Base-by-base conservation (phyloP, 2,113 vertebrate genomes). In the Nothoprocta pentlandii region DNA sequence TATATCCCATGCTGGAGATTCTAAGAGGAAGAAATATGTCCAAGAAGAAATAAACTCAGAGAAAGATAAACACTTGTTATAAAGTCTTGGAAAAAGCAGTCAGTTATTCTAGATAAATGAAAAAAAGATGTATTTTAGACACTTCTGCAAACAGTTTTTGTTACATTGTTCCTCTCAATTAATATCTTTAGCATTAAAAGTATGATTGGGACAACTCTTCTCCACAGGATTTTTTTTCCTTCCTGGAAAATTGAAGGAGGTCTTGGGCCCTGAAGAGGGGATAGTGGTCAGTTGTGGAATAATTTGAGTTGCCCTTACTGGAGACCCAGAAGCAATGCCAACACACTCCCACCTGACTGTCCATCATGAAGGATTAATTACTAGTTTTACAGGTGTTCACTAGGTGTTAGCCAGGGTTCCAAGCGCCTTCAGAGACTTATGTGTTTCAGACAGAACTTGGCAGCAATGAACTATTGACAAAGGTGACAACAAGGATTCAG, bases 311-410 rank as follows among this genome's bases (percentile, higher is more conserved):
- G 19, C 69, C 9, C 25, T 69, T 58, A 46, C 12, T 62, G 34
- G 16, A 30, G 34, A 68, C 9, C 4, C 16, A 63, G 36, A 0
- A 3, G 41, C 36, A 71, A 32, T 4, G 26, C 28, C 39, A 46
- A 41, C 5, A 36, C 44, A 12, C 5, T 56, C 3, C 46, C 79
- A 21, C 9, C 54, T 78, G 28, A 46, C 17, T 54, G 58, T 61
- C 34, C 23, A 77, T 30, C 17, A 39, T 28, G n/a, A 0, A 8
- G 46, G 15, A 46, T 58, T 23, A 80, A 26, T 49, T 79, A 36
- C n/a, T 56, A 15, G 3, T 6, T 85, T 70, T 62, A 13, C 12
- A 9, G 13, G 0, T 0, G 20, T 6, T 36, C 66, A 19, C 10
- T 53, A 7, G 30, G 17, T 34, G 14, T 49, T 51, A 69, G 5